Evolutionary conservation across 2,888 invertebrate genomes (phyloP).

Genomic region (Mechanitis mazaeus): DNA sequence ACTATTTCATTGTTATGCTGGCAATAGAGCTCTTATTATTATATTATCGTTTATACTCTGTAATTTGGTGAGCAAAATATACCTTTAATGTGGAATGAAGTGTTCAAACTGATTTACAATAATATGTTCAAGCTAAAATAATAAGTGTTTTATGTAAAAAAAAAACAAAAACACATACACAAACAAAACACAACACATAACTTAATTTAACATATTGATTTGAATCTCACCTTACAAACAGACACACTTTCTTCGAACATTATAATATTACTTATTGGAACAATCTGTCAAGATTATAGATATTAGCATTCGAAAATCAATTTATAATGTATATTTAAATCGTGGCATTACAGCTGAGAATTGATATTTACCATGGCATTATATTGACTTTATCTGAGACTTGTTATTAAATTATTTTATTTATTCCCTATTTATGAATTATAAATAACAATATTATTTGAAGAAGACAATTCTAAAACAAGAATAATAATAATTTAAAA

Average conservation of each 20-base stretch:
- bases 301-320: conserved; percentile 37
- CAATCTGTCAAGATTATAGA: conserved; percentile 33
- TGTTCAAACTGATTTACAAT: conserved; percentile 49
- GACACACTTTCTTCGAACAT: no score
- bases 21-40: conserved; percentile 52
- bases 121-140: conserved; percentile 26
- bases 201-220: no score
- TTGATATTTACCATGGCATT: conserved; percentile 4
- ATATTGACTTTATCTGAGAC: not conserved
- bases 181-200: no score
- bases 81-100: conserved; percentile 51
- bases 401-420: no score
- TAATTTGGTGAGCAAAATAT: conserved; percentile 24
- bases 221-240: no score
- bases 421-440: no score
- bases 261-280: conserved; percentile 7
- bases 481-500: no score
- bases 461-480: no score
- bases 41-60: conserved; percentile 48
- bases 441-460: no score
- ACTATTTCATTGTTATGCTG: conserved; percentile 45
- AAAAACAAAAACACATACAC: no score
- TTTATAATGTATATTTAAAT: conserved; percentile 28
- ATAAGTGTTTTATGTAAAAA: no score
- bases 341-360: conserved; percentile 22